Base-by-base conservation (phyloP, 2,797 vertebrate genomes). In the Scolopax bukidnonensis region DNA sequence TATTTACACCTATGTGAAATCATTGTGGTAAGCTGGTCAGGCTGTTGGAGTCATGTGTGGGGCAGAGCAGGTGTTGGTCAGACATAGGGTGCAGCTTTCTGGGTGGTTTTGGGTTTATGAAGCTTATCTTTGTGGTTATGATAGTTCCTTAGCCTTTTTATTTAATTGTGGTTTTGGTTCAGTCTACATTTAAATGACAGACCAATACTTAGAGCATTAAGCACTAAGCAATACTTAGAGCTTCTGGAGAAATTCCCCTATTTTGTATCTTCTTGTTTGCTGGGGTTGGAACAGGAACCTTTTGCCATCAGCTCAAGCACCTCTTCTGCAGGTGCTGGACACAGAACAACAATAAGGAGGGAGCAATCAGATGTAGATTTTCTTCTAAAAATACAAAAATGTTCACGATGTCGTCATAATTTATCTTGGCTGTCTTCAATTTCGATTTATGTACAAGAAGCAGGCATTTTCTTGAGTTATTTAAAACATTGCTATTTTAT, bases 401-500 rank as follows among this genome's bases (percentile, higher is more conserved):
- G 10, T 20, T 67, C 3, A 1, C 16, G 30, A 2, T 16, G 23
- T 16, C 59, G 20, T 13, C 3, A 7, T 17, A 7, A 19, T 57
- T 80, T 54, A 19, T 84, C 69, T 51, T n/a, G 36, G 21, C n/a
- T 84, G 38, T 77, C 32, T 61, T 40, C 4, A 1, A 3, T 65
- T 76, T 32, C 14, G 68, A 19, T 40, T 61, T 56, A 28, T 61
- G 16, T 50, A 6, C 17, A 10, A 56, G 74, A 38, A 87, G 56
- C 51, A 77, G 81, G 38, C 23, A 5, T 89, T 95, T 89, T 64
- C 71, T 68, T 30, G 56, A 80, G 75, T 56, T 80, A 86, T 73
- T 94, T 81, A 40, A 90, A 80, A 77, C 78, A 59, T 30, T 45
- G 92, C 81, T 41, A 5, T 93, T 83, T 64, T 83, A 40, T 80